Evolutionary conservation across 2,888 invertebrate genomes (phyloP).

Genomic region (Oasisia sp.): DNA sequence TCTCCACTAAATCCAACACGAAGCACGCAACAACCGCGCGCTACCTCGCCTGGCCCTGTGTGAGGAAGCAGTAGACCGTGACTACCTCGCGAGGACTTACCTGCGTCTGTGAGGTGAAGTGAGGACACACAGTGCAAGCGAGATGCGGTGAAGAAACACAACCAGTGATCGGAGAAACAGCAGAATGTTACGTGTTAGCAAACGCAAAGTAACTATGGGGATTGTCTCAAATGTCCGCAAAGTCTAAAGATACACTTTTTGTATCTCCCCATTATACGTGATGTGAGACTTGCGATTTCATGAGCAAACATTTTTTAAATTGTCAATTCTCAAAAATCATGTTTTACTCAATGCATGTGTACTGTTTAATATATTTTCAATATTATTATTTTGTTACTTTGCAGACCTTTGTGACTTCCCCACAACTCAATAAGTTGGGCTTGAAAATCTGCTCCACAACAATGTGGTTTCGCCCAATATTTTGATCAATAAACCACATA

Average conservation of each 20-base stretch:
- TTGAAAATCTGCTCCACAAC: background rate
- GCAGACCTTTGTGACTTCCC: too few relatives aligned
- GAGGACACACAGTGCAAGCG: conserved; percentile 5
- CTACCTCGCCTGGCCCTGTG: background rate
- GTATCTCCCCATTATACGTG: too few relatives aligned
- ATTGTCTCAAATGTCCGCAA: too few relatives aligned
- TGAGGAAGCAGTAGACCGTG: background rate
- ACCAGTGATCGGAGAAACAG: background rate
- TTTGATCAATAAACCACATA: background rate
- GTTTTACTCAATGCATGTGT: too few relatives aligned
- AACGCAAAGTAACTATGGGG: background rate
- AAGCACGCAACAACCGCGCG: too few relatives aligned
- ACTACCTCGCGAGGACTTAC: background rate
- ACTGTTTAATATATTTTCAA: too few relatives aligned
- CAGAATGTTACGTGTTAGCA: background rate
- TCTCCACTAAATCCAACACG: too few relatives aligned
- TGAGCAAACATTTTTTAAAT: too few relatives aligned
- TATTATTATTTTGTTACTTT: too few relatives aligned
- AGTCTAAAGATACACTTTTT: too few relatives aligned
- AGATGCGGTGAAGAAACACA: background rate
- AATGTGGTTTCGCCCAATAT: background rate
- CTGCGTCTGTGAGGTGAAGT: background rate
- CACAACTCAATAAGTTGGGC: background rate
- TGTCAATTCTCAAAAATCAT: too few relatives aligned
- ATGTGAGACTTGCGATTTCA: too few relatives aligned